Conservation (phyloP, 2,888 invertebrate genomes). For the Mycalesis mineus region DNA sequence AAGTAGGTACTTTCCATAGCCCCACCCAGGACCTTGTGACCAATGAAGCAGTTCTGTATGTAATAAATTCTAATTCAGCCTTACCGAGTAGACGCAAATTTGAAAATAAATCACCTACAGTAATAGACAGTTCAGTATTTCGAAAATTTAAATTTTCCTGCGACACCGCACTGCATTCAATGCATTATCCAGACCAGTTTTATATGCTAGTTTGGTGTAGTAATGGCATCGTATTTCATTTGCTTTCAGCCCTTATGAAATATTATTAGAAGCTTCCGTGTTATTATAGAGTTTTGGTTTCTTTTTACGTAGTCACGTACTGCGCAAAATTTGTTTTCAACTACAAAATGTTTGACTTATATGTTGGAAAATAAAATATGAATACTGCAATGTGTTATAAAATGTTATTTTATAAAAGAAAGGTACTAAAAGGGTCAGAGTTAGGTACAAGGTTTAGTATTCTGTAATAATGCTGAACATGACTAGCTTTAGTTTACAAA, state of each 20-base stretch:
- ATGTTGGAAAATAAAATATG: neutral
- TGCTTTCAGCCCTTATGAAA: slow-evolving; percentile 24
- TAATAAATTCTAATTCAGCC: neutral
- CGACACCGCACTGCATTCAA: slow-evolving; percentile 6
- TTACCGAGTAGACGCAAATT: neutral
- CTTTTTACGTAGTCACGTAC: slow-evolving; percentile 1
- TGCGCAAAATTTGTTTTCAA: neutral
- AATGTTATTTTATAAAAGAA: no score
- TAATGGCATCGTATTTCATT: slow-evolving; percentile 26
- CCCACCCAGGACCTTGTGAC: no score
- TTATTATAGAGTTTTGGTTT: slow-evolving; percentile 1
- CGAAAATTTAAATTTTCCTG: slow-evolving; percentile 11
- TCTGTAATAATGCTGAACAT: no score
- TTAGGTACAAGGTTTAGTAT: no score
- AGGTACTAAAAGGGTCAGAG: no score
- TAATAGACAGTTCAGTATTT: slow-evolving; percentile 3
- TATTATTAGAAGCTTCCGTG: slow-evolving; percentile 9
- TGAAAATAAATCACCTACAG: neutral
- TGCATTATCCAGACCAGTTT: slow-evolving; percentile 24
- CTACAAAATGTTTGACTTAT: slow-evolving; percentile 1
- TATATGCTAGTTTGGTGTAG: slow-evolving; percentile 23
- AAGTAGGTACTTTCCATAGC: no score
- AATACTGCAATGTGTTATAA: neutral
- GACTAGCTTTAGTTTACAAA: no score
- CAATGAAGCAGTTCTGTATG: neutral